Evolutionary conservation across 1,140 invertebrate genomes (phyloP).

Genomic region (Rhopalosiphum maidis): DNA sequence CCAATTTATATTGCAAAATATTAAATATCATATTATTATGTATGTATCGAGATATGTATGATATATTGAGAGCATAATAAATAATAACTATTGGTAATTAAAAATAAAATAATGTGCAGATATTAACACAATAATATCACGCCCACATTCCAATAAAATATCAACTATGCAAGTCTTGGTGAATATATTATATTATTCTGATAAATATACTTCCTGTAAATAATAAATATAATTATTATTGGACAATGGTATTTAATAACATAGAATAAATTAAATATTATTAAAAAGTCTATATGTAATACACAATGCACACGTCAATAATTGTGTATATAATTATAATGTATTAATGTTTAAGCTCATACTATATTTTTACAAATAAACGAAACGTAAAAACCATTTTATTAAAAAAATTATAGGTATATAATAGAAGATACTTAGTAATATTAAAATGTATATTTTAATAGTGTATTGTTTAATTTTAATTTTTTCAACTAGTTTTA

Average conservation of each 20-base stretch:
- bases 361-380: background rate
- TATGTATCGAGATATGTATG: background rate
- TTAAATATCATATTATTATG: background rate
- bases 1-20: background rate
- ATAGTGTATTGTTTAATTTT: no score
- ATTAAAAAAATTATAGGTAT: background rate
- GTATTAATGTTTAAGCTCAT: background rate
- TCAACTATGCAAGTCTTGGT: constrained; percentile 6
- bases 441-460: no score
- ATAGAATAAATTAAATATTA: background rate
- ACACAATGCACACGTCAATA: background rate
- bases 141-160: constrained; percentile 22
- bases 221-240: background rate
- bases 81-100: constrained; percentile 1
- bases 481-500: no score
- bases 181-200: constrained; percentile 7
- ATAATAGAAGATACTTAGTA: background rate
- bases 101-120: background rate
- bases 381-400: background rate
- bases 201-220: constrained; percentile 30
- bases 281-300: background rate
- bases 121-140: background rate
- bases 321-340: no score
- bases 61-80: background rate
- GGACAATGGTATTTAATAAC: background rate